phyloP scores from a whole-genome alignment of 2,888 invertebrate genomes.

The Eremobia ochroleuca region DNA sequence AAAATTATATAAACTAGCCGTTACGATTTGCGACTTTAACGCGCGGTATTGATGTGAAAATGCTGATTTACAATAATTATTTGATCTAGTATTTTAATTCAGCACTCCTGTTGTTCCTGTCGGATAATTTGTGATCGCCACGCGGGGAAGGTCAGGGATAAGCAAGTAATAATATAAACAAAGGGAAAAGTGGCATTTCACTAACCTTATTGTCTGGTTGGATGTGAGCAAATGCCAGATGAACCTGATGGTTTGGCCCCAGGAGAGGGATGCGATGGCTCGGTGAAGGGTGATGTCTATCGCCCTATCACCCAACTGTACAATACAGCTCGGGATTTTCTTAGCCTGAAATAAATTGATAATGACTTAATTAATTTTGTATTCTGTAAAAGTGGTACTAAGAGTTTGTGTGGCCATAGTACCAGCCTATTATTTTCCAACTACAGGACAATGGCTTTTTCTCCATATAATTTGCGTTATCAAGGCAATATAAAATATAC shows the following conservation, averaged over 20 bases:
- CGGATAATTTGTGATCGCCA: too few relatives aligned
- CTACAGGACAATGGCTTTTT: background rate
- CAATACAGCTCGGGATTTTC: slow-evolving; percentile 94
- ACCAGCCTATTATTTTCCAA: background rate
- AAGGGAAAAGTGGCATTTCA: background rate
- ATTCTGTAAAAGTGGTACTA: background rate
- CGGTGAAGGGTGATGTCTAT: slow-evolving; percentile 97
- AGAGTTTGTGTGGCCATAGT: background rate
- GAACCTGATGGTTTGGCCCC: slow-evolving; percentile 97
- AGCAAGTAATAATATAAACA: background rate
- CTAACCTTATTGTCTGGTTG: slow-evolving; percentile 95
- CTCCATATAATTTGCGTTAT: background rate
- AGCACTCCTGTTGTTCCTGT: background rate
- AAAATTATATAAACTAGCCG: background rate
- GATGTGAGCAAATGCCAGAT: slow-evolving; percentile 96
- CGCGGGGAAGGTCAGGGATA: background rate
- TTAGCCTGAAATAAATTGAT: slow-evolving; percentile 91
- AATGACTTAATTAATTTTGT: background rate
- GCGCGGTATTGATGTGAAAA: background rate
- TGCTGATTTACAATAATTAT: too few relatives aligned
- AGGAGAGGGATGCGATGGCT: slow-evolving; percentile 95
- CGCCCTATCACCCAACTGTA: slow-evolving; percentile 98
- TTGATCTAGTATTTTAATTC: background rate
- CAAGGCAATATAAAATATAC: slow-evolving; percentile 10
- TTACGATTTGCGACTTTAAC: too few relatives aligned